phyloP scores from a whole-genome alignment of 2,113 vertebrate species.

The Labeo rohita region DNA sequence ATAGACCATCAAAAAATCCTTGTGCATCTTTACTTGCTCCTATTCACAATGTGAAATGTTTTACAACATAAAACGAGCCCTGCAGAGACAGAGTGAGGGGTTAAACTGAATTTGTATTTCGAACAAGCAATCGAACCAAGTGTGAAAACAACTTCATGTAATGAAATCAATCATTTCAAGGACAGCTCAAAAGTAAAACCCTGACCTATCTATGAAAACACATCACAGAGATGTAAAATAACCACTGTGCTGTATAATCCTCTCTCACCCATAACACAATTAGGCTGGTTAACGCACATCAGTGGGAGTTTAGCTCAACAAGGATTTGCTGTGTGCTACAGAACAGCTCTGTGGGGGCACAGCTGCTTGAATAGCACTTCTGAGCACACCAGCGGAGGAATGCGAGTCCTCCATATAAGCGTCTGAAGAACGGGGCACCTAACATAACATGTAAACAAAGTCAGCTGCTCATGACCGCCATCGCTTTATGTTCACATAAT shows the following conservation, averaged over 20 bases:
- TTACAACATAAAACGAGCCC: too few species aligned
- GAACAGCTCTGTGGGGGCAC: conserved; percentile 53
- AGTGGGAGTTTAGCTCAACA: conserved; percentile 61
- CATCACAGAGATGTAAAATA: conserved; percentile 3
- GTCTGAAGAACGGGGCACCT: conserved; percentile 37
- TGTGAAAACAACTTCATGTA: too few species aligned
- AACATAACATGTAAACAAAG: conserved; percentile 37
- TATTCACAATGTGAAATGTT: too few species aligned
- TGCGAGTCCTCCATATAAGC: conserved; percentile 48
- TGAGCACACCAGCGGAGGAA: conserved; percentile 48
- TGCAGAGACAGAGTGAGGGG: too few species aligned
- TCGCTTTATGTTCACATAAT: not conserved
- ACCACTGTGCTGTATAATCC: conserved; percentile 29
- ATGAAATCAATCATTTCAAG: not conserved
- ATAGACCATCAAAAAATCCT: too few species aligned
- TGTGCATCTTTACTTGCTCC: too few species aligned
- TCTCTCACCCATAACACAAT: conserved; percentile 46
- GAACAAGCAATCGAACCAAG: too few species aligned
- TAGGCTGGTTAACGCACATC: conserved; percentile 45
- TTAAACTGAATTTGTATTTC: too few species aligned
- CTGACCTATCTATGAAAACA: not conserved
- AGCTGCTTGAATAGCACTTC: conserved; percentile 49
- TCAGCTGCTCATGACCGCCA: not conserved
- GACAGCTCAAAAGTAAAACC: conserved; percentile 9
- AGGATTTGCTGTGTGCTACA: conserved; percentile 62